Evolutionary conservation across 2,113 vertebrate genomes (phyloP).

Genomic region (Ciconia boyciana): DNA sequence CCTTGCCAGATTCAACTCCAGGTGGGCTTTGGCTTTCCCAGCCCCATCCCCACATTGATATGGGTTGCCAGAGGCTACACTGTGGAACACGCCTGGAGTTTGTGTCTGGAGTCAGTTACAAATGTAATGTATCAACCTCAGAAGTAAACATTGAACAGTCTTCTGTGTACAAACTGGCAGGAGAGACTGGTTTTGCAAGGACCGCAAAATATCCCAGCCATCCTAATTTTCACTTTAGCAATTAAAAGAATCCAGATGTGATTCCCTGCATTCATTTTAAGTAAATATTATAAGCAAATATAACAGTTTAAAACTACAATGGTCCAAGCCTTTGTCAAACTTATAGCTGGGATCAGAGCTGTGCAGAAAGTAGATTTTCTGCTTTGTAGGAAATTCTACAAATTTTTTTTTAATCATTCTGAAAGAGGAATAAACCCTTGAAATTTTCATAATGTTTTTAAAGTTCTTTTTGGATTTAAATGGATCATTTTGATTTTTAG

Average conservation of each 20-base stretch:
- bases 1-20: neutral
- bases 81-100: neutral
- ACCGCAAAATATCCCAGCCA: neutral
- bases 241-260: neutral
- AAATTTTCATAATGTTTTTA: neutral
- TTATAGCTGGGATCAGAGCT: neutral
- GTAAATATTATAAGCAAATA: neutral
- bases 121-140: neutral
- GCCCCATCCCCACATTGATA: neutral
- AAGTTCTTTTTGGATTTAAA: neutral
- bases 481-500: neutral
- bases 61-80: neutral
- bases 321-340: neutral
- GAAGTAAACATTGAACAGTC: neutral
- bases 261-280: neutral
- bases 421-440: neutral
- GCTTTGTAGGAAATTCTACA: neutral
- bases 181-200: neutral
- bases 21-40: neutral
- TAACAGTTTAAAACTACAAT: neutral
- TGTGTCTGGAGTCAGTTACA: neutral
- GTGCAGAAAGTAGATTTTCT: neutral
- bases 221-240: neutral
- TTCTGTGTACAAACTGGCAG: neutral
- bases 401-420: neutral